A percentile compares a stretch with the other conserved stretches of the same genome.
Evolutionary conservation across 2,113 vertebrate species (phyloP).

Genomic region (Chlamydotis undulata): DNA sequence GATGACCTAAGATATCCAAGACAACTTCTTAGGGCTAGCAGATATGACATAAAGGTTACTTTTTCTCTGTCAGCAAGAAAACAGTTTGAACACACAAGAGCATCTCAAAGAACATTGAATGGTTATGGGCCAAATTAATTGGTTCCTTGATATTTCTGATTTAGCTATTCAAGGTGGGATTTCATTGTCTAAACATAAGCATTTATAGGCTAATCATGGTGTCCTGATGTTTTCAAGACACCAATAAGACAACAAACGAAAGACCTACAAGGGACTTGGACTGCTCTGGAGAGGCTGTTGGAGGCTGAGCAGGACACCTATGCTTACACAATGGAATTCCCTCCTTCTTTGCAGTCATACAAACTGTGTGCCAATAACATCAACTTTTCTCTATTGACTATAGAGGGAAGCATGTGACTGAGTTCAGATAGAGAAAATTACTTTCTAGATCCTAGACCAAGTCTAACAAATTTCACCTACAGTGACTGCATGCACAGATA

Average conservation of each 20-base stretch:
- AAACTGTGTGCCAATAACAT: not conserved
- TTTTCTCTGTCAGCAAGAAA: no score
- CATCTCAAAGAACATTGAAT: no score
- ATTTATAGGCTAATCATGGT: not conserved
- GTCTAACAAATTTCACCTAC: not conserved
- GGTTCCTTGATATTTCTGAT: no score
- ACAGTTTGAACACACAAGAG: no score
- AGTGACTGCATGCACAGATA: not conserved
- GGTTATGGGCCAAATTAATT: no score
- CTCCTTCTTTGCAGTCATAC: not conserved
- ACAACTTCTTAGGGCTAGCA: no score
- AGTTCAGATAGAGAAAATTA: not conserved
- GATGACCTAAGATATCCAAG: no score
- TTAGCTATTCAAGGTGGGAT: not conserved
- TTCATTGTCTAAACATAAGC: not conserved
- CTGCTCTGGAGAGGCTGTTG: not conserved
- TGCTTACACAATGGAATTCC: accelerated
- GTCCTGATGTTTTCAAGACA: not conserved
- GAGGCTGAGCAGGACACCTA: not conserved
- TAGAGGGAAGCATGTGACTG: not conserved
- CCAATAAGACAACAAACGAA: not conserved
- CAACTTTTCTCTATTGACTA: not conserved
- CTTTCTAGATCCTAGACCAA: not conserved
- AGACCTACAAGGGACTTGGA: not conserved
- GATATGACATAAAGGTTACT: no score